A percentile compares a stretch with the other conserved stretches of the same genome.
These are phyloP conservation scores for Cepaea hortensis DNA, from an alignment of 2,888 invertebrate species.

Conservation along the genomic window DNA sequence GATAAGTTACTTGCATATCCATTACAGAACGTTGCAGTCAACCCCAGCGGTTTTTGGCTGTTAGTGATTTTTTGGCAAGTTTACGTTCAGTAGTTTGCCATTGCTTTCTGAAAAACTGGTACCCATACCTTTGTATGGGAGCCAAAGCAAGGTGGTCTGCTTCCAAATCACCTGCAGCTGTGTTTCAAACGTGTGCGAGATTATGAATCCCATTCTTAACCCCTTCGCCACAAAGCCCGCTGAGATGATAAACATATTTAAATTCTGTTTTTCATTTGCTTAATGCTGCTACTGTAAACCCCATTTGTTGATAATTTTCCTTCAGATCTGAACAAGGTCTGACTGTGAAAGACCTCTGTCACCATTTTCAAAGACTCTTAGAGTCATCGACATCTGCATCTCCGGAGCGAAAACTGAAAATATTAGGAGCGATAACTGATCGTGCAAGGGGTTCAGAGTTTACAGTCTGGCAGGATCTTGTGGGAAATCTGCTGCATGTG, in stretches of 20 bases:
- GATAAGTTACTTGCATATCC: too few relatives aligned
- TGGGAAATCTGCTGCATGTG: not conserved
- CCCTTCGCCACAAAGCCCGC: too few relatives aligned
- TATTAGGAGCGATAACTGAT: not conserved
- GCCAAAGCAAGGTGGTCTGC: too few relatives aligned
- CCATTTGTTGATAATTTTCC: not conserved
- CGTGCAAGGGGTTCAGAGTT: constrained; percentile 15
- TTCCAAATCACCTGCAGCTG: too few relatives aligned
- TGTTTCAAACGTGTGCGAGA: too few relatives aligned
- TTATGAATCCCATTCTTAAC: too few relatives aligned
- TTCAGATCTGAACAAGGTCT: constrained; percentile 15
- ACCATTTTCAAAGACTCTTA: constrained; percentile 9
- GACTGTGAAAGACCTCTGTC: not conserved
- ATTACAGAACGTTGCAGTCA: too few relatives aligned
- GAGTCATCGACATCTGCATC: not conserved
- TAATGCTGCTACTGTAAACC: not conserved
- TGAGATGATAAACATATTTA: not conserved
- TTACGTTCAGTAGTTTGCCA: too few relatives aligned
- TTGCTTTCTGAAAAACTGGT: too few relatives aligned
- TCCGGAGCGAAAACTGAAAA: constrained; percentile 1
- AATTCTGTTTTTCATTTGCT: not conserved
- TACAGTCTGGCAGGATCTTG: constrained; percentile 38
- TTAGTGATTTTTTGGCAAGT: too few relatives aligned
- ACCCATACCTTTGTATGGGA: too few relatives aligned
- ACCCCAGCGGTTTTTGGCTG: too few relatives aligned